phyloP scores from a whole-genome alignment of 2,888 invertebrate species.

The Sinelater perroti region DNA sequence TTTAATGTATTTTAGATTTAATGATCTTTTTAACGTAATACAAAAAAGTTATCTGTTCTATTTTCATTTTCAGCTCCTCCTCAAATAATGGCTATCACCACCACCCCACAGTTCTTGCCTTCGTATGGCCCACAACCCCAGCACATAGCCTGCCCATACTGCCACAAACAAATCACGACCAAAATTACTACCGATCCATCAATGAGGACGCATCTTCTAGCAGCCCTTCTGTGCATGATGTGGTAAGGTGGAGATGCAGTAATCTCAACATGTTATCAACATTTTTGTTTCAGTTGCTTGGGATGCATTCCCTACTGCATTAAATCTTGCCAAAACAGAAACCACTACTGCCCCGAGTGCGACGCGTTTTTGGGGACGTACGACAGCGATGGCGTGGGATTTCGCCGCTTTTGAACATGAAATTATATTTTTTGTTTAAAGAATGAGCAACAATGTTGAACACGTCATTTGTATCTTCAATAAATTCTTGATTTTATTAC shows the following conservation, averaged over 20 bases:
- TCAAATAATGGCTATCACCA: background rate
- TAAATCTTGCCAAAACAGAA: constrained; percentile 42
- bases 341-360: constrained; percentile 52
- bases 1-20: no score
- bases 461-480: constrained; percentile 9
- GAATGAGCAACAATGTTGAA: no score
- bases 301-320: constrained; percentile 44
- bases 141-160: constrained; percentile 54
- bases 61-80: no score
- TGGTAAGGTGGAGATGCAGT: constrained; percentile 19
- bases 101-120: background rate
- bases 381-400: background rate
- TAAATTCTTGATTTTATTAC: no score
- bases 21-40: no score
- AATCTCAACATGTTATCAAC: background rate
- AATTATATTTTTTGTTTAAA: no score
- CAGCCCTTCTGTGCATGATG: constrained; percentile 47
- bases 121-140: constrained; percentile 50
- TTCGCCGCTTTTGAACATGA: no score
- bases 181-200: constrained; percentile 49
- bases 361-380: constrained; percentile 59
- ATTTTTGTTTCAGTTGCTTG: constrained; percentile 35
- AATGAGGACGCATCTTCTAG: constrained; percentile 57
- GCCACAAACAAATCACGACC: constrained; percentile 52
- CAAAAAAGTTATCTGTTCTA: no score